These are phyloP conservation scores for Sycophila texana DNA, from an alignment of 2,888 invertebrate species.

Conservation along the genomic window DNA sequence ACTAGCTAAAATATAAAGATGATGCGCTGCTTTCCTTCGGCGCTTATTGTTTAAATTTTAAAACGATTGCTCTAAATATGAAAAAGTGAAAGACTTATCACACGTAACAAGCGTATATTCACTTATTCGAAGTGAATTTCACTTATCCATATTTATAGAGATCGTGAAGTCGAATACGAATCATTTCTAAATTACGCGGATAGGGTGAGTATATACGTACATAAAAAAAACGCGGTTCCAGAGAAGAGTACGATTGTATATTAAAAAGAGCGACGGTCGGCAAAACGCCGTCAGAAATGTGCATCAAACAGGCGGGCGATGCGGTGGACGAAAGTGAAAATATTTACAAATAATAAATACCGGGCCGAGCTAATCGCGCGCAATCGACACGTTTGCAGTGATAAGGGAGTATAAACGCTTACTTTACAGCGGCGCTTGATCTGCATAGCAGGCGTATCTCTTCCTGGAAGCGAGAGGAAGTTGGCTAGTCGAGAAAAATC, in stretches of 20 bases:
- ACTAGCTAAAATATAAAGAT: too few relatives aligned
- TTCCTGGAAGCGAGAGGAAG: constrained; percentile 41
- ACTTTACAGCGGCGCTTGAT: neutral
- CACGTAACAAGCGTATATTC: too few relatives aligned
- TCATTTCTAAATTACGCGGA: neutral
- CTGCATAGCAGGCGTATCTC: neutral
- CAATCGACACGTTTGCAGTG: constrained; percentile 25
- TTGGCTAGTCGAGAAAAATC: neutral
- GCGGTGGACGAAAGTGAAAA: neutral
- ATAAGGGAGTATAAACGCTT: constrained; percentile 23
- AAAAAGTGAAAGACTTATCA: too few relatives aligned
- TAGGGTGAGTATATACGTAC: too few relatives aligned
- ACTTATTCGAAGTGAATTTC: too few relatives aligned
- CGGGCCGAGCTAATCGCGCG: constrained; percentile 13
- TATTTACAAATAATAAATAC: constrained; percentile 35
- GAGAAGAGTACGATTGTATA: too few relatives aligned
- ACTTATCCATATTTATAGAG: neutral
- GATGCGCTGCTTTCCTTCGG: neutral
- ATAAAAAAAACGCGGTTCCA: too few relatives aligned
- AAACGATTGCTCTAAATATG: too few relatives aligned
- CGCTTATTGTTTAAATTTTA: too few relatives aligned
- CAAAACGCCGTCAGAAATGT: neutral
- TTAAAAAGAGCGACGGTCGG: too few relatives aligned
- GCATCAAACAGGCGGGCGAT: neutral
- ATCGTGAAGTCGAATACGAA: neutral